phyloP scores from a whole-genome alignment of 2,797 vertebrate genomes.

The Urophycis tenuis region DNA sequence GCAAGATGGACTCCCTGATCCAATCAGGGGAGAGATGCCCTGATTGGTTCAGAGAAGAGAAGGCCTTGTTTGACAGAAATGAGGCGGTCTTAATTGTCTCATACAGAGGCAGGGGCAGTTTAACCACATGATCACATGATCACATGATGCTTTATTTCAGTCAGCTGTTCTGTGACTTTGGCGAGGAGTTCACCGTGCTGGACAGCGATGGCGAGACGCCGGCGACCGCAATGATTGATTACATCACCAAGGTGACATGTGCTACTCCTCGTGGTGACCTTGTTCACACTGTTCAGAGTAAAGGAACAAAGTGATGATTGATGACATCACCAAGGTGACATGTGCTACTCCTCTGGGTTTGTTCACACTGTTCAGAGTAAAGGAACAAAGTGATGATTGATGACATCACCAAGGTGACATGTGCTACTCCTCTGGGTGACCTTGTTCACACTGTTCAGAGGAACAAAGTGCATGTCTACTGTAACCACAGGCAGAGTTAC shows the following conservation, averaged over 20 bases:
- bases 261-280: slow-evolving; percentile 3
- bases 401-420: slow-evolving; percentile 75
- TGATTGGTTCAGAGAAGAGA: too few relatives aligned
- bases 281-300: neutral
- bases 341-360: too few relatives aligned
- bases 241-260: slow-evolving; percentile 75
- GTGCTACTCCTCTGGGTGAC: neutral
- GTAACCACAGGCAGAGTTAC: neutral
- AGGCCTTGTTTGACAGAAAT: neutral
- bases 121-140: neutral
- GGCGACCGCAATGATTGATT: slow-evolving; percentile 54
- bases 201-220: slow-evolving; percentile 71
- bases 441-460: neutral
- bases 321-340: too few relatives aligned
- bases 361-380: too few relatives aligned
- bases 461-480: neutral
- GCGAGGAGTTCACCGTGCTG: slow-evolving; percentile 69
- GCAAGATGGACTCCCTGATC: neutral
- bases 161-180: slow-evolving; percentile 91
- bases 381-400: too few relatives aligned
- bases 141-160: slow-evolving; percentile 53
- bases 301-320: neutral
- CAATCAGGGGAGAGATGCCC: neutral
- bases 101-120: neutral
- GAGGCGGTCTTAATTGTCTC: neutral